Percentiles rank a stretch among this genome's conserved stretches.
Evolutionary conservation across 2,113 vertebrate species (phyloP).

Genomic region (Eidolon helvum): DNA sequence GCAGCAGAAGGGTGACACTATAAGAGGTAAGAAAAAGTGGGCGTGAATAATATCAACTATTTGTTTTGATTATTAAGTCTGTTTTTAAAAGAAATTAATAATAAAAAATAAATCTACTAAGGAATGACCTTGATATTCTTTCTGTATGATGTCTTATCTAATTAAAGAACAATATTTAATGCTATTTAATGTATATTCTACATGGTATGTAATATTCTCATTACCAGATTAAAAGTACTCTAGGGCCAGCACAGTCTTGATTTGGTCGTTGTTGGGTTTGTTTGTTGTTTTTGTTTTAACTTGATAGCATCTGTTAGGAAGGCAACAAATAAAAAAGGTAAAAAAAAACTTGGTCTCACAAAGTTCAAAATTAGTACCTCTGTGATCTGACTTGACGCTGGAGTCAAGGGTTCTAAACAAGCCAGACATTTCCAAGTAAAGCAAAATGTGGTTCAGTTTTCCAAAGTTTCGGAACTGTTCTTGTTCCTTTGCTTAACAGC

Average conservation of each 20-base stretch:
- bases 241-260: background rate
- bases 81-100: constrained; percentile 29
- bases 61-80: constrained; percentile 33
- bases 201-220: background rate
- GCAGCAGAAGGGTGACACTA: background rate
- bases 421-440: background rate
- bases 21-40: background rate
- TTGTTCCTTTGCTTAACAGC: background rate
- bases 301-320: background rate
- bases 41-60: background rate
- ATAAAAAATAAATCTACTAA: constrained; percentile 8
- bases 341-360: background rate
- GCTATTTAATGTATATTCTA: background rate
- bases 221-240: background rate
- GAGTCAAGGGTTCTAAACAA: background rate
- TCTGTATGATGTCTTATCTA: background rate
- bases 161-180: background rate
- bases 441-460: background rate
- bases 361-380: background rate
- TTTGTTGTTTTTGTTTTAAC: background rate
- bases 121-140: background rate
- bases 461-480: background rate
- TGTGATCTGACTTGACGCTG: background rate
- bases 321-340: background rate
- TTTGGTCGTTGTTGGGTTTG: background rate